Percentiles rank a stretch among this genome's conserved stretches.
phyloP scores from a whole-genome alignment of 2,113 vertebrate species.

The Corapipo altera region DNA sequence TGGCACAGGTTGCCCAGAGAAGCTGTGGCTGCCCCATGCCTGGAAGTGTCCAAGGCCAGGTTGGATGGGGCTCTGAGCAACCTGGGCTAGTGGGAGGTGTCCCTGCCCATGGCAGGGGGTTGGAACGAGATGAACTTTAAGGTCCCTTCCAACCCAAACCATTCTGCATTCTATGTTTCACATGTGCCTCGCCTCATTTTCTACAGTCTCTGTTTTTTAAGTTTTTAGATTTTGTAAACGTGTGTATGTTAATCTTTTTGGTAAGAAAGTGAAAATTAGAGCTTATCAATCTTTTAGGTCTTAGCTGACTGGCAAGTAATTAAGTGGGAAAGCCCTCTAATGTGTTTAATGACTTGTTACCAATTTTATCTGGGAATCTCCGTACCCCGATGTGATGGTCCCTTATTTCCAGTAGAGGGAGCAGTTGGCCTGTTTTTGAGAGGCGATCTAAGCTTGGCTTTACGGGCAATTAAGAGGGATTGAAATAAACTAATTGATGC shows the following conservation, averaged over 20 bases:
- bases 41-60: not conserved
- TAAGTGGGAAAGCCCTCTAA: not conserved
- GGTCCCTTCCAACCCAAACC: not conserved
- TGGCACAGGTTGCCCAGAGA: not conserved
- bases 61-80: not conserved
- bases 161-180: not conserved
- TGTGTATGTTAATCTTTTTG: not conserved
- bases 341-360: not conserved
- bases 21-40: not conserved
- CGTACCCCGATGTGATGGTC: not conserved
- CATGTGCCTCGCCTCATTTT: rapidly evolving
- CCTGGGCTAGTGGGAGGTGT: not conserved
- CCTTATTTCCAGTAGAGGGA: slow-evolving; percentile 64
- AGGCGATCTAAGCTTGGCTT: not conserved
- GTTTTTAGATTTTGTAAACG: not conserved
- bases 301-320: not conserved
- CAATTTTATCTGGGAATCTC: not conserved
- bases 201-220: not conserved
- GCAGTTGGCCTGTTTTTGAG: slow-evolving; percentile 50
- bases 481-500: slow-evolving; percentile 34
- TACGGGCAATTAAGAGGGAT: not conserved
- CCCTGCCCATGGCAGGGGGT: not conserved
- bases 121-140: not conserved
- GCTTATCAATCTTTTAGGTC: not conserved
- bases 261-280: not conserved